Evolutionary conservation across 2,113 vertebrate species (phyloP).

Genomic region (Chauna torquata): DNA sequence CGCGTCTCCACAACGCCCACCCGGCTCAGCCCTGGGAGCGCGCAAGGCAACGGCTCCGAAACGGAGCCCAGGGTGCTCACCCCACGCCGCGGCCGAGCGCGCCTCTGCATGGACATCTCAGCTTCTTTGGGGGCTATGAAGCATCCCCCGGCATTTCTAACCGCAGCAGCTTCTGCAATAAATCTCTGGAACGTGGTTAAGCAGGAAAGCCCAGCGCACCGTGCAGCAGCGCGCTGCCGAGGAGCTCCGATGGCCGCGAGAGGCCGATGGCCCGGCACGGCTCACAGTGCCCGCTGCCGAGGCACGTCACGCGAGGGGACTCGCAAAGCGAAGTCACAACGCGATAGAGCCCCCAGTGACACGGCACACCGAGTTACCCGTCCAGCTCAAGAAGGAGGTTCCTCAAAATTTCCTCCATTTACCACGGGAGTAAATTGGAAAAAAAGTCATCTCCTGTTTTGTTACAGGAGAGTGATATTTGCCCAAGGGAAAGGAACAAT

Average conservation of each 20-base stretch:
- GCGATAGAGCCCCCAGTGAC: no score
- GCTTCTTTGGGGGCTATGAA: not conserved
- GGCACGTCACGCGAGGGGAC: no score
- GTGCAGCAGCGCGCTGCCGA: no score
- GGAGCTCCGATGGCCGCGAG: no score
- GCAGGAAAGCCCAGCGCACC: not conserved
- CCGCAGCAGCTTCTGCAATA: not conserved
- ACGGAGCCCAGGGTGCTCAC: not conserved
- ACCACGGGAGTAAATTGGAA: not conserved
- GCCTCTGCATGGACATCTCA: accelerated
- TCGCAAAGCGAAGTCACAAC: not conserved
- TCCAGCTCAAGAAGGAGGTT: not conserved
- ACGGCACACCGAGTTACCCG: not conserved
- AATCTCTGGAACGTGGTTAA: accelerated
- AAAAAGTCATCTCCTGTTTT: not conserved
- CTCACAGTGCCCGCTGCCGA: no score
- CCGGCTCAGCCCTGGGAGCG: not conserved
- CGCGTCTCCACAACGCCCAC: not conserved
- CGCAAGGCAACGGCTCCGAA: not conserved
- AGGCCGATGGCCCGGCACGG: no score
- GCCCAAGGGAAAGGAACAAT: not conserved
- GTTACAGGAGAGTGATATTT: not conserved
- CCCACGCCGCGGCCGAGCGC: not conserved
- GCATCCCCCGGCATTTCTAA: accelerated
- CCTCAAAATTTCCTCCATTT: not conserved